Evolutionary conservation across 1,140 invertebrate species (phyloP), one percentile per base, ranked within the genome.

Genomic region (Pseudachorutes palmiensis): DNA sequence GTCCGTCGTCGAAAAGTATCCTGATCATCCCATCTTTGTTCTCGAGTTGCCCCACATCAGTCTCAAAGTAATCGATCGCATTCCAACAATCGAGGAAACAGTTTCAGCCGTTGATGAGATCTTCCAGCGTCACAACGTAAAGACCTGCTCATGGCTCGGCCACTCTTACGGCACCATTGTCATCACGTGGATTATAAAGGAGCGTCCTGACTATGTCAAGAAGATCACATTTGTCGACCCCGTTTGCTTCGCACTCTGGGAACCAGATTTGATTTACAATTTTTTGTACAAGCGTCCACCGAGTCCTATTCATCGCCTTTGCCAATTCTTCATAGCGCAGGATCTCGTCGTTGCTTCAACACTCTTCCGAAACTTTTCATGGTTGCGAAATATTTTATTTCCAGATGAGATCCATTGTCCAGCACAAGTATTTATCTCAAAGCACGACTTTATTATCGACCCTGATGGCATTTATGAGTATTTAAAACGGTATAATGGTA

Each of bases 221-320:
- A 26, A 26, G 19, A 29, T 65, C 63, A 32, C n/a, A 14, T 36
- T 57, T 14, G 28, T 65, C 22, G 63, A 65, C 63, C 63, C 63
- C 26, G 63, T 65, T n/a, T 65, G 63, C 63, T 65, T 65, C 28
- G 29, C 63, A 22, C 31, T 65, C 36, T 65, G 63, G 63, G 63
- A 65, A 57, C 63, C 63, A 28, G 63, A 65, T 32, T 29, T 65
- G 9, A 65, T 65, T 57, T 57, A 31, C 28, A 65, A 65, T 26
- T 65, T 65, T 28, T 32, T 65, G 41, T 65, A 65, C 28, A 9
- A n/a, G 9, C 22, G 2, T 29, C 26, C 45, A n/a, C 45, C 45
- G n/a, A 28, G 45, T 26, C 63, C 63, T 3, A 65, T 65, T 30
- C 63, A 57, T n/a, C 63, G 49, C 16, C 45, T 65, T 28, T 29